Conservation (phyloP, 2,888 invertebrate genomes). For the Thymelicus acteon region DNA sequence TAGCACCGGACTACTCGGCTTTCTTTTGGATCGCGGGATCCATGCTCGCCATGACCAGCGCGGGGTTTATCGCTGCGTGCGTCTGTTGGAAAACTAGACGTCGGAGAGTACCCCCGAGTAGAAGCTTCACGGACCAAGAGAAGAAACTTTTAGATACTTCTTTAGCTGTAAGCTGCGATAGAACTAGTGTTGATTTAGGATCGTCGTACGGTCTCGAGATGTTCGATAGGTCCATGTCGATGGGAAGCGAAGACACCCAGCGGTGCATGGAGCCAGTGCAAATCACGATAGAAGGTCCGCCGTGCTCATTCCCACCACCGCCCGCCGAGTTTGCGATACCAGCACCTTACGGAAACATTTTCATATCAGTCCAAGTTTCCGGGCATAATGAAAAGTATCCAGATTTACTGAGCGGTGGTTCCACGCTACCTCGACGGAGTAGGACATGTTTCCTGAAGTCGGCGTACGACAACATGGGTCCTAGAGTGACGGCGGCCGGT, state of each 20-base stretch:
- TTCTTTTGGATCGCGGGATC: slow-evolving; percentile 89
- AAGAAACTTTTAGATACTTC: slow-evolving; percentile 93
- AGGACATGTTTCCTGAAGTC: slow-evolving; percentile 84
- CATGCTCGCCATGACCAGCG: slow-evolving; percentile 87
- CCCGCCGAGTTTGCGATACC: slow-evolving; percentile 80
- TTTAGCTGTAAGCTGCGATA: slow-evolving; percentile 85
- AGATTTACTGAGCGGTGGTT: slow-evolving; percentile 87
- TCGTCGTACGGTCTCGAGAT: slow-evolving; percentile 81
- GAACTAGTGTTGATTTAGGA: slow-evolving; percentile 87
- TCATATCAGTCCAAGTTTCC: slow-evolving; percentile 93
- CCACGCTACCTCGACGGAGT: slow-evolving; percentile 80
- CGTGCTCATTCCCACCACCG: slow-evolving; percentile 73
- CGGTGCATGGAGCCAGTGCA: slow-evolving; percentile 85
- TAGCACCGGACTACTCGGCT: slow-evolving; percentile 89
- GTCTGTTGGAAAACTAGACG: slow-evolving; percentile 88
- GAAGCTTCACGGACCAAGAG: slow-evolving; percentile 94
- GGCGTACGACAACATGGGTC: slow-evolving; percentile 96
- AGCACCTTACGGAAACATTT: slow-evolving; percentile 89
- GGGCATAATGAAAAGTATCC: slow-evolving; percentile 90
- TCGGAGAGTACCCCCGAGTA: slow-evolving; percentile 87
- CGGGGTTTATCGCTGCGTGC: slow-evolving; percentile 82
- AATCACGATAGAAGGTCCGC: slow-evolving; percentile 84
- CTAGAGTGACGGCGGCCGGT: slow-evolving; percentile 94
- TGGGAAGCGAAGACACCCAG: slow-evolving; percentile 77
- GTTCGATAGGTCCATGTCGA: slow-evolving; percentile 78